Evolutionary conservation across 2,888 invertebrate genomes (phyloP), one percentile per base, ranked within the genome.

Genomic region (Maniola hyperantus): DNA sequence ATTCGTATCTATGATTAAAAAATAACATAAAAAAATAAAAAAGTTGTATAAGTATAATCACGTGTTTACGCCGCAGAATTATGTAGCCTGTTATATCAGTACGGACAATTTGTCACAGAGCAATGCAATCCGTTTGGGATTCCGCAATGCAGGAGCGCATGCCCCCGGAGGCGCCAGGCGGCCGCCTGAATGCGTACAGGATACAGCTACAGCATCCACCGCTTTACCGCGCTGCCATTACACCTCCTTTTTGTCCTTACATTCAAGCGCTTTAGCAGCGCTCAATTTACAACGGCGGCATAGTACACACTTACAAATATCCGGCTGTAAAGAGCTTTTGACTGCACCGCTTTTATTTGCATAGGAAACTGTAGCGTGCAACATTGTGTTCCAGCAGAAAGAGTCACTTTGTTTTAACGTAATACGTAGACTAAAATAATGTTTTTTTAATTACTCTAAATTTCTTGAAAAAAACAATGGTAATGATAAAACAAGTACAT

Each of bases 61-160:
- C 2, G 4, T 39, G 39, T 8, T 39, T 46, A 15, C 5, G 5
- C n/a, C 6, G 1, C 44, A 44, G 6, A n/a, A 44, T 44, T 44
- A 46, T 8, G 46, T 42, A 7, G 15, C 18, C 64, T 57, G 59
- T 70, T 70, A 69, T 51, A 61, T 69, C 64, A 66, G 58, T 53
- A 65, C 64, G 60, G 65, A 42, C 55, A 66, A 66, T 66, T 73
- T 65, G 65, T 59, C 59, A 66, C 58, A 61, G 48, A 66, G 60
- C 44, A 39, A 39, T 66, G 60, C 50, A 62, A 39, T 69, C 68
- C 54, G 75, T 73, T 72, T 73, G 69, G 79, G 77, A 75, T 87
- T 84, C 79, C 87, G 86, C 88, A 88, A 81, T 88, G 87, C 88
- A 85, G 89, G 77, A 80, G 83, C 83, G 83, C 84, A 81, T 78